Base-by-base conservation (phyloP, 2,888 invertebrate genomes). In the Melitaea athalia region DNA sequence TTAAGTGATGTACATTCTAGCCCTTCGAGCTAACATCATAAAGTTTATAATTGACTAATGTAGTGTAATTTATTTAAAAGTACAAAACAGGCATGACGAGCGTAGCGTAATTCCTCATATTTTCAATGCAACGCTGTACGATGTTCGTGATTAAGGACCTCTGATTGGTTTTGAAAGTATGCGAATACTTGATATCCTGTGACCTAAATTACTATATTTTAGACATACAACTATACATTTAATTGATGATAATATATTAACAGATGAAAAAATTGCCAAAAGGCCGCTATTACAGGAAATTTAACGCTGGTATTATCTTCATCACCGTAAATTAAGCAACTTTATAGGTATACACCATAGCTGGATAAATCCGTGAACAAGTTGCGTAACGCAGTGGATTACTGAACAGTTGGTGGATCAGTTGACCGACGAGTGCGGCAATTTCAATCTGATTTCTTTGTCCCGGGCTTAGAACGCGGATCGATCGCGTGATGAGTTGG, bases 401-500 rank as follows among this genome's bases (percentile, higher is more conserved):
- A 64, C 31, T 45, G 45, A 63, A 38, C 47, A 52, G 76, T 82
- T 71, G 74, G 8, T 8, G 71, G 77, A 86, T 76, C 15, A 55
- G 77, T 85, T 72, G 73, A 52, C 12, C 24, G 76, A 85, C 75
- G 14, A 70, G 81, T 83, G 72, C 70, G 74, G 72, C 76, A 84
- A 87, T 88, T 83, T 81, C 85, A 85, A 89, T 88, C 85, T 82
- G 87, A 86, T 88, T 90, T 89, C 91, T 92, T 92, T 92, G 91
- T 92, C 89, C 88, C 81, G 67, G 73, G 69, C 77, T 77, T 70
- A 77, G 76, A 76, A 71, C 72, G 78, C 73, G 72, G 81, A 88
- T 79, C 68, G 63, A 80, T 89, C 73, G 75, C 63, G 38, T 72
- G 79, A 88, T 81, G 53, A 68, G 83, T 88, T 72, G 76, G 72